A percentile compares a stretch with the other conserved stretches of the same genome.
phyloP scores from a whole-genome alignment of 2,797 vertebrate genomes.

The Aselliscus stoliczkanus region DNA sequence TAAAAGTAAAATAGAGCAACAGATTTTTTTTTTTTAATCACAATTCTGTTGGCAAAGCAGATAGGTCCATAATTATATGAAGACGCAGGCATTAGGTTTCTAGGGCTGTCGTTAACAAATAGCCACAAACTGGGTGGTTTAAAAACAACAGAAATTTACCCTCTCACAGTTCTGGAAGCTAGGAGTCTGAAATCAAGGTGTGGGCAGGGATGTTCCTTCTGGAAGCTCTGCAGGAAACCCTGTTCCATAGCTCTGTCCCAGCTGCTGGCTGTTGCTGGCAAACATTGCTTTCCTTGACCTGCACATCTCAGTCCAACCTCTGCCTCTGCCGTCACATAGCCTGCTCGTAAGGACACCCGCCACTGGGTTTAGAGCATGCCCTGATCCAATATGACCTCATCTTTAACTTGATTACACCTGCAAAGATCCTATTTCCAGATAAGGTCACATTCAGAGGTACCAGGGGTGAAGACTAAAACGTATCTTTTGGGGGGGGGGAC shows the following conservation, averaged over 20 bases:
- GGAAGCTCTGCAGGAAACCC: no score
- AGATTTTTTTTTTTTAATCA: slow-evolving; percentile 57
- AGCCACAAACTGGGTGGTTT: not conserved
- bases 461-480: not conserved
- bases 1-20: slow-evolving; percentile 59
- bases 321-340: not conserved
- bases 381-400: not conserved
- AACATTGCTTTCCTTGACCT: not conserved
- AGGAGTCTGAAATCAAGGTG: not conserved
- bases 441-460: not conserved
- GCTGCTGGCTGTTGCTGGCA: not conserved
- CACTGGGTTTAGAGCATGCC: not conserved
- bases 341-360: not conserved
- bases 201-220: not conserved
- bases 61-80: not conserved
- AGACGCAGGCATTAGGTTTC: not conserved
- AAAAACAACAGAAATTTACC: not conserved
- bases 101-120: not conserved
- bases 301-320: not conserved
- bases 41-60: slow-evolving; percentile 65
- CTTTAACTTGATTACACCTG: not conserved
- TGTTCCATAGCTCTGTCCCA: not conserved
- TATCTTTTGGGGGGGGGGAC: not conserved
- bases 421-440: not conserved
- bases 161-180: not conserved